Evolutionary conservation across 1,140 invertebrate species (phyloP).

Genomic region (Popillia japonica): DNA sequence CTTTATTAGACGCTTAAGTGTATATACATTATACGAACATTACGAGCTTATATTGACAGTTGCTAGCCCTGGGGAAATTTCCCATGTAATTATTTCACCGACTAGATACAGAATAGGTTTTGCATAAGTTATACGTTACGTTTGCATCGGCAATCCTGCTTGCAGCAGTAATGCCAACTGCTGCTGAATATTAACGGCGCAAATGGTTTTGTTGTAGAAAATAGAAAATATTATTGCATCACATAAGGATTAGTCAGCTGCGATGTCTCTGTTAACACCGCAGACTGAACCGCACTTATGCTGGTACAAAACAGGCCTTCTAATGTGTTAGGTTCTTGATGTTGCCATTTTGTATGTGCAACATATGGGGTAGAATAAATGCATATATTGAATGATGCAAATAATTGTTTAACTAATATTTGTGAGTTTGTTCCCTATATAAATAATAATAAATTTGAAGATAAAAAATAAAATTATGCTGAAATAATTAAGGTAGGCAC

Average conservation of each 20-base stretch:
- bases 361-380: too few relatives aligned
- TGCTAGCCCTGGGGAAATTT: background rate
- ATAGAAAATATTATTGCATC: slow-evolving; percentile 12
- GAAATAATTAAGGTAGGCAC: too few relatives aligned
- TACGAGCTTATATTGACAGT: background rate
- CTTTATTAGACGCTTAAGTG: background rate
- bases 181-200: background rate
- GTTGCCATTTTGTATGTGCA: too few relatives aligned
- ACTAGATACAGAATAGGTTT: slow-evolving; percentile 11
- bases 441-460: too few relatives aligned
- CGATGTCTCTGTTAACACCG: background rate
- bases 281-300: background rate
- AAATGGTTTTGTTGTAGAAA: slow-evolving; percentile 9
- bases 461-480: too few relatives aligned
- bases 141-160: background rate
- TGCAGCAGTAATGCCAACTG: background rate
- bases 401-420: too few relatives aligned
- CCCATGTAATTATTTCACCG: slow-evolving; percentile 3
- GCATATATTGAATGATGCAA: too few relatives aligned
- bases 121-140: slow-evolving; percentile 7
- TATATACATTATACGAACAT: background rate
- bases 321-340: too few relatives aligned
- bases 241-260: background rate
- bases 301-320: too few relatives aligned
- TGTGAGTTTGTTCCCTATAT: too few relatives aligned